Evolutionary conservation across 2,797 vertebrate species (phyloP).

Genomic region (Eleutherodactylus coqui): DNA sequence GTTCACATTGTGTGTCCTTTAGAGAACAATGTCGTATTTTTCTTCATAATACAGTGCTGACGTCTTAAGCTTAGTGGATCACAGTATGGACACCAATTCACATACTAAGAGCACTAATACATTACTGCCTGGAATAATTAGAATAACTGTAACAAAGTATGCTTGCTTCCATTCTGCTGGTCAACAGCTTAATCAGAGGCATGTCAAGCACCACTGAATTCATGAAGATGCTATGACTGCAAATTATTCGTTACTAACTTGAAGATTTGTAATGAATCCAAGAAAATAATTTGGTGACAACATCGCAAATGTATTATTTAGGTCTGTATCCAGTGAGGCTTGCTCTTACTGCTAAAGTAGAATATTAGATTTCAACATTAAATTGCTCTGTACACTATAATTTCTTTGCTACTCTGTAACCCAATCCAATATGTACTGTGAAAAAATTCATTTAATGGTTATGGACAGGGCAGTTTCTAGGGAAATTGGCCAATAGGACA

Average conservation of each 20-base stretch:
- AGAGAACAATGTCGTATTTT: neutral
- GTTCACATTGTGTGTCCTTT: conserved; percentile 30
- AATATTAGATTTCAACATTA: no score
- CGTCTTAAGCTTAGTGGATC: conserved; percentile 28
- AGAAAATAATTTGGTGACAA: neutral
- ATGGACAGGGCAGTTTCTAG: no score
- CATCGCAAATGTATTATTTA: no score
- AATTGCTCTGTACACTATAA: no score
- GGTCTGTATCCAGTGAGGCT: no score
- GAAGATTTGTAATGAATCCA: neutral
- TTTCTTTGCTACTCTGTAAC: no score
- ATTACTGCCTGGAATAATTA: neutral
- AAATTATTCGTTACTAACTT: conserved; percentile 4
- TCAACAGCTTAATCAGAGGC: neutral
- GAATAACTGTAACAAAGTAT: neutral
- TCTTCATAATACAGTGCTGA: conserved; percentile 31
- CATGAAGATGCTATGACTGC: conserved; percentile 15
- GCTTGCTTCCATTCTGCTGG: neutral
- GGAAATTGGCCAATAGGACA: no score
- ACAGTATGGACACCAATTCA: neutral
- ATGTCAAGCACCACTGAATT: neutral
- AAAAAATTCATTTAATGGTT: no score
- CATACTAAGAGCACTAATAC: neutral
- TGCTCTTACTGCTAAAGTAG: no score
- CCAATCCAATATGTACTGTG: no score